Base-by-base conservation (phyloP, 2,888 invertebrate species). In the Ectobius pallidus region DNA sequence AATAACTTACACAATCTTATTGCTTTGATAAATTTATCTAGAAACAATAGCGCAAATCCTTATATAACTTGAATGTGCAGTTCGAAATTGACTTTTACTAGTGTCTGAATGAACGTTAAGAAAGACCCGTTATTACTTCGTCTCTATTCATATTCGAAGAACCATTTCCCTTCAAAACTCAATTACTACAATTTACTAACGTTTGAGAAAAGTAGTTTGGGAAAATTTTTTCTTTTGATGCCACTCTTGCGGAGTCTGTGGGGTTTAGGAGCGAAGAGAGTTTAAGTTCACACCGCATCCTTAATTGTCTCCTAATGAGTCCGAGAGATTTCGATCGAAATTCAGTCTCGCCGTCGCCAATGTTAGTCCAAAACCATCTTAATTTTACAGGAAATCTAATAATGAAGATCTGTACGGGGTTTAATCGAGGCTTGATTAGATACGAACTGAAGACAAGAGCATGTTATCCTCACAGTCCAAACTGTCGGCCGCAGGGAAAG, bases 341-440 rank as follows among this genome's bases (percentile, higher is more conserved):
- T 22, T 3, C 25, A 11, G 25, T n/a, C 25, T 3, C 9, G 52
- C 18, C 2, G 2, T 22, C 11, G 6, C 52, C 52, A 20, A 52
- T 20, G 25, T 11, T 3, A 52, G 52, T 22, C 52, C 25, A 6
- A 39, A 39, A 39, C 39, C 39, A 39, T 52, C 52, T 22, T 22
- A 52, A 52, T 52, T 52, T 52, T 52, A 52, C 52, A n/a, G 52
- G 25, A 52, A 52, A 52, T 52, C 52, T 52, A 22, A 52, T 52
- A 22, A 52, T 52, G 25, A 52, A 22, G 52, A 52, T 52, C 52
- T 52, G 9, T 18, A 11, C 25, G 25, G 25, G 52, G 22, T 52
- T 52, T 52, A 52, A 52, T 52, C 11, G 52, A 22, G 25, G 9
- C 2, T 52, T 52, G 52, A 52, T 52, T 52, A 52, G 52, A 52